Base-by-base conservation (phyloP, 1,140 invertebrate genomes). In the Bradysia coprophila region DNA sequence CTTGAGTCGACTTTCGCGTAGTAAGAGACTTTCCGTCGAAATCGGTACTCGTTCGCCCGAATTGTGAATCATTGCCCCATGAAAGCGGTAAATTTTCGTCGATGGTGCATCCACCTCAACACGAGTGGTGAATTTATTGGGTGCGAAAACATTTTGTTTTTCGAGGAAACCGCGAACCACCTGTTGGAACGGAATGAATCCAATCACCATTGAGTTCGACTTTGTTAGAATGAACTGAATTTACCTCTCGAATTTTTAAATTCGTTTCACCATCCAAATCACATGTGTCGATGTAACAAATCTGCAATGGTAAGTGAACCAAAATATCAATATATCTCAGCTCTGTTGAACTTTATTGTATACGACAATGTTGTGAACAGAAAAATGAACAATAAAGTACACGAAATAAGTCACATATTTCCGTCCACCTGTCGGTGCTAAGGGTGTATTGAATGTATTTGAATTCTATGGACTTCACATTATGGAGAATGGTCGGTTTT, bases 231-330 rank as follows among this genome's bases (percentile, higher is more conserved):
- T 28, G 13, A 6, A 6, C 16, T 13, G 6, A 20, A 24, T 18
- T 75, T 1, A 89, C 81, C 62, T 94, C 81, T 53, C 93, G 72
- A 52, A 94, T 88, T 64, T 99, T 99, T 36, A 98, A 67, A 70
- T 98, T 99, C n/a, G 91, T 97, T 67, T 99, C 96, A 10, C 96
- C 96, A 58, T 99, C 96, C 49, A 99, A 68, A 67, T 98, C 97
- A 46, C 91, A 89, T 2, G 94, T 98, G 65, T 98, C 77, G 55
- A 99, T 82, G 63, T 96, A 98, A 59, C 93, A 97, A 49, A 95
- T n/a, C n/a, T n/a, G n/a, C n/a, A n/a, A n/a, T n/a, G n/a, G n/a
- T n/a, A n/a, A n/a, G n/a, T n/a, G n/a, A n/a, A n/a, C n/a, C n/a
- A n/a, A n/a, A n/a, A n/a, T n/a, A n/a, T n/a, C n/a, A n/a, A n/a